Base-by-base conservation (phyloP, 2,888 invertebrate species). In the Epistrophe grossulariae region DNA sequence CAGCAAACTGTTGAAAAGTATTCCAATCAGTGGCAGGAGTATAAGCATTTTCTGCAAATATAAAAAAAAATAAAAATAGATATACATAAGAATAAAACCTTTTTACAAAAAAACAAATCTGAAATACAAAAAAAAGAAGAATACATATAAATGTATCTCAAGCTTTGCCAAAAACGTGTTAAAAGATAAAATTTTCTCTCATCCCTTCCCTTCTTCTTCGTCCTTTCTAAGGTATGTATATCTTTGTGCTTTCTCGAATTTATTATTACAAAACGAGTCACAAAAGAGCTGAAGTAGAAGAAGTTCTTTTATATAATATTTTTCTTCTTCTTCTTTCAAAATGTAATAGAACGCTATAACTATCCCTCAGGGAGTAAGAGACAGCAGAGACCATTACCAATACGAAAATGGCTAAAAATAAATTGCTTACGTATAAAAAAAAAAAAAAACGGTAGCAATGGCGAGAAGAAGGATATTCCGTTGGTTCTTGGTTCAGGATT, bases 41-140 rank as follows among this genome's bases (percentile, higher is more conserved):
- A 92, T 91, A 90, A 92, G 91, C 92, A 92, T 92, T 92, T 92
- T 92, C 92, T 92, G 91, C 78, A 91, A 90, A 62, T 57, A 70
- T 81, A 50, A 80, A 79, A 74, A 88, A 78, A 73, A 83, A 73
- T 24, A 24, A 19, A 81, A 52, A 52, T 60, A n/a, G n/a, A 45
- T 1, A 50, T 2, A 50, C 45, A 48, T 17, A 35, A 66, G 35
- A 66, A 68, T 68, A 50, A 55, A 70, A 55, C 40, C 70, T 55
- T 70, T 70, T 40, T 70, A 13, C 19, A 35, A 6, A 17, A 52
- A 35, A n/a, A n/a, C n/a, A n/a, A n/a, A n/a, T n/a, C n/a, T n/a
- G n/a, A n/a, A n/a, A n/a, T n/a, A n/a, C n/a, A n/a, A n/a, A 6
- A 31, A 52, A 55, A 55, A 11, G 9, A 66, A 11, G 10, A 66